These are phyloP conservation scores for Umimayanthus kanabou DNA, from an alignment of 92 coral and sea anemone species.

Conservation along the genomic window DNA sequence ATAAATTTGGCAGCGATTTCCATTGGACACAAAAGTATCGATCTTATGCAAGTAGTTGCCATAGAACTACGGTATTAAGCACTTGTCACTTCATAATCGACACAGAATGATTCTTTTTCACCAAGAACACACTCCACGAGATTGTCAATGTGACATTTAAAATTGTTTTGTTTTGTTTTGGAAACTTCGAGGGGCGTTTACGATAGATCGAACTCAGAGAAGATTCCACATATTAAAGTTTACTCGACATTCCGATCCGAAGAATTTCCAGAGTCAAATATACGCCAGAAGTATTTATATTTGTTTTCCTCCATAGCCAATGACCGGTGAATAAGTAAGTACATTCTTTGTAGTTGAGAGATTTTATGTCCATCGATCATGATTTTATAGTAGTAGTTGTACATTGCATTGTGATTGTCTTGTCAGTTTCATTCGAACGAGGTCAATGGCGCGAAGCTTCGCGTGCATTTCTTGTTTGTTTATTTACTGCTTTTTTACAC, in stretches of 20 bases:
- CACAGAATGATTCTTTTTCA: neutral
- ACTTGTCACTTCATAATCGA: neutral
- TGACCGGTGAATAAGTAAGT: neutral
- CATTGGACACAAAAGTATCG: neutral
- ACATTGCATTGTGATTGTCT: neutral
- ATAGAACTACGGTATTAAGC: neutral
- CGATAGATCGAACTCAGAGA: neutral
- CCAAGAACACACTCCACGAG: neutral
- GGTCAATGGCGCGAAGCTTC: neutral
- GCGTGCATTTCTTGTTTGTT: conserved; percentile 10
- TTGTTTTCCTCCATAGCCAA: neutral
- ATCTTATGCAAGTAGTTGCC: neutral
- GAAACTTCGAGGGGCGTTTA: conserved; percentile 18
- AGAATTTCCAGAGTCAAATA: neutral
- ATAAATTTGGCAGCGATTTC: conserved; percentile 19
- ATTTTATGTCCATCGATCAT: neutral
- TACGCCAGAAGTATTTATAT: neutral
- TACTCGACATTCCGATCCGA: neutral
- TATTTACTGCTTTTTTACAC: conserved; percentile 9
- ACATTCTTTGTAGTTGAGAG: neutral
- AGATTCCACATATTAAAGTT: neutral
- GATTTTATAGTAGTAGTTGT: neutral
- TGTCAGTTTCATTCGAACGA: neutral
- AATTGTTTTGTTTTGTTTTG: neutral
- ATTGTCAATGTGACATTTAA: neutral